Evolutionary conservation across 2,113 vertebrate genomes (phyloP).

Genomic region (Platichthys flesus): DNA sequence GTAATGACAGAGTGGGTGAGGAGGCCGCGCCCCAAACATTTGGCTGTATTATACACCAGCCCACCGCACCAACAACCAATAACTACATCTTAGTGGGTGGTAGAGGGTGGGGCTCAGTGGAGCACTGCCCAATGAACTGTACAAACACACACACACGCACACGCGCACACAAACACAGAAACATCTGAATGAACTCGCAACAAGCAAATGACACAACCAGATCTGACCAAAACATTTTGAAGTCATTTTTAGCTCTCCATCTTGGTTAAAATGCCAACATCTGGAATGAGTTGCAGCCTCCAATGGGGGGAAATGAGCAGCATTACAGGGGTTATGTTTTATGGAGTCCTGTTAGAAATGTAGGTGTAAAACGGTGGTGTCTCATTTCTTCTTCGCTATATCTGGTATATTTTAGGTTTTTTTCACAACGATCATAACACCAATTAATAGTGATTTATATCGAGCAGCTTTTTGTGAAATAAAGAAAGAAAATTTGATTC

Average conservation of each 20-base stretch:
- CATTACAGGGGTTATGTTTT: constrained; percentile 37
- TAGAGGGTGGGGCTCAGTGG: constrained; percentile 69
- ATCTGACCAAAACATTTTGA: constrained; percentile 68
- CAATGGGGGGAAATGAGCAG: constrained; percentile 33
- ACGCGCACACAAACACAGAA: constrained; percentile 12
- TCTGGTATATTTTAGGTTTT: neutral
- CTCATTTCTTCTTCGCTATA: neutral
- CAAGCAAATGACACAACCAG: constrained; percentile 74
- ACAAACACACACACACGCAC: constrained; percentile 8
- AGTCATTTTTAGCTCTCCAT: constrained; percentile 69
- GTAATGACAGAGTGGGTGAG: constrained; percentile 76
- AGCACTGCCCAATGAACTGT: constrained; percentile 51
- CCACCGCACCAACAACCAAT: constrained; percentile 72
- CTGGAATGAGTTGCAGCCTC: constrained; percentile 63
- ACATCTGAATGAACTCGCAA: constrained; percentile 69
- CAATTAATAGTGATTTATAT: no score
- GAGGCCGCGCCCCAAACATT: constrained; percentile 72
- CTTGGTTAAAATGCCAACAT: constrained; percentile 59
- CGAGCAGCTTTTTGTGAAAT: no score
- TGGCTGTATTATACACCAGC: constrained; percentile 71
- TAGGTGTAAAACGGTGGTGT: constrained; percentile 25
- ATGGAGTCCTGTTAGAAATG: constrained; percentile 8
- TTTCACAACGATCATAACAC: neutral
- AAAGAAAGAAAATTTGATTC: no score
- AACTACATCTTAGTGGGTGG: constrained; percentile 78